Base-by-base conservation (phyloP, 2,888 invertebrate species). In the Caenorhabditis macrosperma region DNA sequence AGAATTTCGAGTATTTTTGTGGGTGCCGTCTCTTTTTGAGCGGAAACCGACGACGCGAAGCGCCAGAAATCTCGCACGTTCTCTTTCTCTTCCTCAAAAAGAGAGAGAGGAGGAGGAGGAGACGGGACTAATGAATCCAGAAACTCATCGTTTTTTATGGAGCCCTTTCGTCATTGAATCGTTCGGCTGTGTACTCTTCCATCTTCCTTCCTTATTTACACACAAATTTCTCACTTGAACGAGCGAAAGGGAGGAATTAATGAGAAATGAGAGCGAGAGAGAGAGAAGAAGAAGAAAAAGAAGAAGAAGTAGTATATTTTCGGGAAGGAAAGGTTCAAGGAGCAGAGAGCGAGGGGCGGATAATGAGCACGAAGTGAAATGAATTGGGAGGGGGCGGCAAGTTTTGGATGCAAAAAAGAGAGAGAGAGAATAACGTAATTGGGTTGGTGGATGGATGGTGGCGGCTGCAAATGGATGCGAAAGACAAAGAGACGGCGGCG, bases 1-100 rank as follows among this genome's bases (percentile, higher is more conserved):
- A 59, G 59, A 50, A 59, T 50, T 59, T 50, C 17, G 38, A 59
- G 57, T 59, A 48, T 68, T 68, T 54, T 66, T 68, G 41, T 20
- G 46, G 6, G 4, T 7, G 33, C 20, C 55, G 7, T 1, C 15
- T 55, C 17, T 35, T 68, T 57, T 68, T 68, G 38, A 50, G 50
- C 7, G 9, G 3, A n/a, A n/a, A n/a, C n/a, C n/a, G n/a, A n/a
- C n/a, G n/a, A n/a, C n/a, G n/a, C 30, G n/a, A 35, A 33, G 41
- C 24, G 38, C 55, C 55, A 57, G 46, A 6, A 67, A 67, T 57
- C 57, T 67, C 48, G n/a, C 5, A 20, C 52, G 61, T 64, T 52
- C 50, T 46, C 63, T 63, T 38, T 38, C 9, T 15, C 48, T 24
- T 50, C 50, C 33, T 35, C 20, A 46, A 46, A 59, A 20, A 35